phyloP scores from a whole-genome alignment of 2,113 vertebrate species.

The Aegithalos caudatus region DNA sequence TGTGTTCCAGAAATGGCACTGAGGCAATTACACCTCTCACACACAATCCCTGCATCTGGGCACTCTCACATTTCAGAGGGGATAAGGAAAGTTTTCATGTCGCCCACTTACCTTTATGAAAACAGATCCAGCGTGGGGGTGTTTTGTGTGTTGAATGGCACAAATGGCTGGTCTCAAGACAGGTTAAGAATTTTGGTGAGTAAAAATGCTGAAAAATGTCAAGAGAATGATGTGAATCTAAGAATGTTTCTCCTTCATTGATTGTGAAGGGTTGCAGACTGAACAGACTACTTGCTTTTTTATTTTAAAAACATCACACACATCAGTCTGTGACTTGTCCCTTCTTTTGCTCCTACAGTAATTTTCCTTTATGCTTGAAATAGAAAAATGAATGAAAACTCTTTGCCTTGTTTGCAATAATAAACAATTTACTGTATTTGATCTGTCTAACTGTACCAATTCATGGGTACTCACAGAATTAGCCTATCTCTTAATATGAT shows the following conservation, averaged over 20 bases:
- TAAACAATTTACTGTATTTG: neutral
- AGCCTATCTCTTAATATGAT: neutral
- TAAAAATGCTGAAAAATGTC: neutral
- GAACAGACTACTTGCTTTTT: neutral
- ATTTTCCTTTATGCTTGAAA: neutral
- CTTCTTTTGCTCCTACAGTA: neutral
- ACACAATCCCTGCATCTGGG: neutral
- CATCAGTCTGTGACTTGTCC: neutral
- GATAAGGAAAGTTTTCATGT: neutral
- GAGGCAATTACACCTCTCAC: neutral
- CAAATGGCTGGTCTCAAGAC: neutral
- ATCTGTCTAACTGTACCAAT: neutral
- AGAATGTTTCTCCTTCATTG: neutral
- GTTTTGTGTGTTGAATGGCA: neutral
- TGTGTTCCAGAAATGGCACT: neutral
- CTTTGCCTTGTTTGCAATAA: neutral
- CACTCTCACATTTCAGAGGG: neutral
- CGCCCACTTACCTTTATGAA: neutral
- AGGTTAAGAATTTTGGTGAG: neutral
- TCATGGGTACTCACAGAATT: neutral
- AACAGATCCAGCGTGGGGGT: neutral
- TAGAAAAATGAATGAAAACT: neutral
- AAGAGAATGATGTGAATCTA: neutral
- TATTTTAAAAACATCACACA: neutral
- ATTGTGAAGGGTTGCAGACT: neutral